phyloP scores from a whole-genome alignment of 2,888 invertebrate species.

The Saturnia japonica region DNA sequence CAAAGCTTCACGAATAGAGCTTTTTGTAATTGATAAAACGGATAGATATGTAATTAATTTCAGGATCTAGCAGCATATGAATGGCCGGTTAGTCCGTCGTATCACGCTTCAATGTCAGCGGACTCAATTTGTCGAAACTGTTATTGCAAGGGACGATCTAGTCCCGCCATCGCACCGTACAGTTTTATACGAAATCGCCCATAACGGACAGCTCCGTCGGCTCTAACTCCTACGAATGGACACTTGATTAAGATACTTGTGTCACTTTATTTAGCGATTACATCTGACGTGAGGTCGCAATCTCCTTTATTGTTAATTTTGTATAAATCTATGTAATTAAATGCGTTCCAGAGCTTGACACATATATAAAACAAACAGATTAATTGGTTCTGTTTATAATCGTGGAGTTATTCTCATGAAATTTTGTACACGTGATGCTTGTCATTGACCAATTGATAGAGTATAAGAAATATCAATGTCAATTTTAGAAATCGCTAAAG shows the following conservation, averaged over 20 bases:
- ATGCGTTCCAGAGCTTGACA: conserved; percentile 20
- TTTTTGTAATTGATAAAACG: conserved; percentile 8
- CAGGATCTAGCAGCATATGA: conserved; percentile 38
- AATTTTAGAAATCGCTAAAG: too few relatives aligned
- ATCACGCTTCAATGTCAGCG: conserved; percentile 61
- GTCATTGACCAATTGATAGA: too few relatives aligned
- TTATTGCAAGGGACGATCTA: conserved; percentile 66
- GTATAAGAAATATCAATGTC: too few relatives aligned
- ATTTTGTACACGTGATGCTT: too few relatives aligned
- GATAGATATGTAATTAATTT: conserved; percentile 27
- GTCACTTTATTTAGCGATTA: conserved; percentile 77
- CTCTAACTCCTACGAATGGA: conserved; percentile 72
- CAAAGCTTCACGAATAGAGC: background rate
- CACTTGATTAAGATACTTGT: conserved; percentile 79
- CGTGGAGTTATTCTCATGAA: too few relatives aligned
- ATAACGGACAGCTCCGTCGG: conserved; percentile 67
- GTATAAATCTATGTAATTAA: conserved; percentile 54
- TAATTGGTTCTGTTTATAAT: background rate
- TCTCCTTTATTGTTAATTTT: conserved; percentile 69
- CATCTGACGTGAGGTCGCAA: conserved; percentile 68
- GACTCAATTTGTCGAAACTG: conserved; percentile 78
- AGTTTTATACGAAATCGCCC: conserved; percentile 70
- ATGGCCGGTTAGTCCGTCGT: conserved; percentile 52
- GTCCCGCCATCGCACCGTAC: conserved; percentile 52
- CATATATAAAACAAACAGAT: conserved; percentile 1